phyloP scores from a whole-genome alignment of 35 echinoderm and acorn worm genomes.

The Amphiura filiformis region DNA sequence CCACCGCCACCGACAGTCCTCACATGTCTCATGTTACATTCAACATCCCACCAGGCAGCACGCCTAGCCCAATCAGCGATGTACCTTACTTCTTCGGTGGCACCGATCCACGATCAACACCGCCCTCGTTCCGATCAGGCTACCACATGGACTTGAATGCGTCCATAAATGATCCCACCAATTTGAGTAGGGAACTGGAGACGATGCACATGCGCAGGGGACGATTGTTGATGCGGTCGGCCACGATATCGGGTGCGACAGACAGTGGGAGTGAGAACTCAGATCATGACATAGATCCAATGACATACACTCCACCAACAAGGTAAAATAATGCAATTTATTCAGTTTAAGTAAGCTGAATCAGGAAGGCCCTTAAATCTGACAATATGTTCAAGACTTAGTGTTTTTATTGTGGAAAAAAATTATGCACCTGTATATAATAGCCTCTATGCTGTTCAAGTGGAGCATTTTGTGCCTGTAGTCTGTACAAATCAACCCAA shows the following conservation, averaged over 20 bases:
- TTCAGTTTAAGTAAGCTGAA: no score
- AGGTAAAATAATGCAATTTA: no score
- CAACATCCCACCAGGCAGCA: slow-evolving; percentile 40
- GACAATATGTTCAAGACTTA: no score
- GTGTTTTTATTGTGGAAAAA: no score
- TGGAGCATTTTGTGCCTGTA: no score
- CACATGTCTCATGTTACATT: slow-evolving; percentile 36
- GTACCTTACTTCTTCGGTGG: neutral
- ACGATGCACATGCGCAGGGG: neutral
- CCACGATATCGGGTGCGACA: slow-evolving; percentile 31
- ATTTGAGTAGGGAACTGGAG: slow-evolving; percentile 40
- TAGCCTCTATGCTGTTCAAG: no score
- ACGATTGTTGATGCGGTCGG: slow-evolving; percentile 18
- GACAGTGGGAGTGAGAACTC: slow-evolving; percentile 52
- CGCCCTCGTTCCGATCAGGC: neutral
- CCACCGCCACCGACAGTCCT: slow-evolving; percentile 16
- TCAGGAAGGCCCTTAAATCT: no score
- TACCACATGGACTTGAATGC: slow-evolving; percentile 37
- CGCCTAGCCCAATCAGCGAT: slow-evolving; percentile 39
- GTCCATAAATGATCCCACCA: slow-evolving; percentile 69
- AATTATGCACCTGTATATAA: no score
- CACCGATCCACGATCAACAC: slow-evolving; percentile 20
- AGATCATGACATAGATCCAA: slow-evolving; percentile 7
- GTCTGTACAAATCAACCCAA: no score
- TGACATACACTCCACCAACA: neutral